Evolutionary conservation across 23 tunicate species (phyloP).

Genomic region (Oikopleura dioica): DNA sequence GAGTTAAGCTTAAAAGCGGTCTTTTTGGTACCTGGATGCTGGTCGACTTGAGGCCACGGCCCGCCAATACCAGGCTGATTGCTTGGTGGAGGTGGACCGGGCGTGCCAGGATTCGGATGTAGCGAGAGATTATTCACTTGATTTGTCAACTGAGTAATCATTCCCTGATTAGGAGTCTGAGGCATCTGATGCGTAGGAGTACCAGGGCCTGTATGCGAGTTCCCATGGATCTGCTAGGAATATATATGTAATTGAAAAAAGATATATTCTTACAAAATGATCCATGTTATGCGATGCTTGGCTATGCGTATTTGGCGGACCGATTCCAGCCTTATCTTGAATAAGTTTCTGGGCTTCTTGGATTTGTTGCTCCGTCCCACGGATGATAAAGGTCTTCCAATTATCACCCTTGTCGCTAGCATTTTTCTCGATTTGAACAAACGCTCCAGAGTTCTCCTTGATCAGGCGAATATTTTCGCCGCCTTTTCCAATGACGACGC

Average conservation of each 20-base stretch:
- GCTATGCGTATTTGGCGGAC: conserved; percentile 17
- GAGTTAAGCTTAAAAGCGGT: too few species aligned
- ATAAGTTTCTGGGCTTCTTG: conserved; percentile 48
- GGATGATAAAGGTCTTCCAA: conserved; percentile 71
- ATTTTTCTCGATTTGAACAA: conserved; percentile 66
- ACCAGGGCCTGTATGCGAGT: too few species aligned
- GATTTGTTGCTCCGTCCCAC: conserved; percentile 88
- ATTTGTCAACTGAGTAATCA: too few species aligned
- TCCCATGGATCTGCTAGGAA: too few species aligned
- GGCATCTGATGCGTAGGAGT: too few species aligned
- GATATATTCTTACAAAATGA: too few species aligned
- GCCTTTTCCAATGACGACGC: conserved; percentile 97
- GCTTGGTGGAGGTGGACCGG: conserved; percentile 5
- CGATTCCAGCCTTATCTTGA: conserved; percentile 78
- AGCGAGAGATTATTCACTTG: too few species aligned
- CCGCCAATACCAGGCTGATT: not conserved
- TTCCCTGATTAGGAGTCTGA: too few species aligned
- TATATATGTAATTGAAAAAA: too few species aligned
- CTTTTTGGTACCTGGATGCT: too few species aligned
- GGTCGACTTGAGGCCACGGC: too few species aligned
- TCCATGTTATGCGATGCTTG: too few species aligned
- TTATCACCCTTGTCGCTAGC: conserved; percentile 27
- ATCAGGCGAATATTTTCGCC: conserved; percentile 91
- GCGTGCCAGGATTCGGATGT: conserved; percentile 11
- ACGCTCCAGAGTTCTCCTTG: conserved; percentile 85